phyloP scores from a whole-genome alignment of 2,113 vertebrate genomes.

The Mobula hypostoma region DNA sequence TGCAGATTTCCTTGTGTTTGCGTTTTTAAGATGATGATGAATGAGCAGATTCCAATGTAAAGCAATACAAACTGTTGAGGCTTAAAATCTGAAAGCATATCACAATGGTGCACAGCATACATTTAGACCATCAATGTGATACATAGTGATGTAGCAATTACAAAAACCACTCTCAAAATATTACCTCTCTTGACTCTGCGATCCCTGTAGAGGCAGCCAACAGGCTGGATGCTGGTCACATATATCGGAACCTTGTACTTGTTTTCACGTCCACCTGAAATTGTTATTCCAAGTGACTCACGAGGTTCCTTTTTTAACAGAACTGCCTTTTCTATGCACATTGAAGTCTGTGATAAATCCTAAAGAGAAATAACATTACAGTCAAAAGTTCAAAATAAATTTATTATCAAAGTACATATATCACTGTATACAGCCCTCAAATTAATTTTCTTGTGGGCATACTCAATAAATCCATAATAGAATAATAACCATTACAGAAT shows the following conservation, averaged over 20 bases:
- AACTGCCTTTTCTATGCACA: conserved; percentile 75
- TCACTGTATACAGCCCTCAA: too few species aligned
- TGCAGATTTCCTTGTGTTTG: too few species aligned
- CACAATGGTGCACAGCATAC: not conserved
- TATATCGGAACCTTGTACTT: conserved; percentile 78
- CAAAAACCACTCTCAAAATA: not conserved
- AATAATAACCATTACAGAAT: too few species aligned
- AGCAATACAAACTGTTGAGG: not conserved
- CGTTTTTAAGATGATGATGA: too few species aligned
- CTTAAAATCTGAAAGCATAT: not conserved
- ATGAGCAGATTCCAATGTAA: not conserved
- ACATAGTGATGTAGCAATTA: not conserved
- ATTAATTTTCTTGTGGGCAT: too few species aligned
- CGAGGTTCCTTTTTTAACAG: conserved; percentile 80
- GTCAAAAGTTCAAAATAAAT: too few species aligned
- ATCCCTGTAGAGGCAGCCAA: conserved; percentile 79
- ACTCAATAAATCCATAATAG: too few species aligned
- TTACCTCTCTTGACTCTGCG: conserved; percentile 80
- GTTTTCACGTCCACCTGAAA: conserved; percentile 78
- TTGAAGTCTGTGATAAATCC: conserved; percentile 73
- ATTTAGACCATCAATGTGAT: not conserved
- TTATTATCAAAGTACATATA: too few species aligned
- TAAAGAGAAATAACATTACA: conserved; percentile 42
- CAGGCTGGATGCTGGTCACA: conserved; percentile 82
- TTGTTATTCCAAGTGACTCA: conserved; percentile 82